A percentile compares a stretch with the other conserved stretches of the same genome.
phyloP scores from a whole-genome alignment of 2,797 vertebrate species.

The Microchirus variegatus region DNA sequence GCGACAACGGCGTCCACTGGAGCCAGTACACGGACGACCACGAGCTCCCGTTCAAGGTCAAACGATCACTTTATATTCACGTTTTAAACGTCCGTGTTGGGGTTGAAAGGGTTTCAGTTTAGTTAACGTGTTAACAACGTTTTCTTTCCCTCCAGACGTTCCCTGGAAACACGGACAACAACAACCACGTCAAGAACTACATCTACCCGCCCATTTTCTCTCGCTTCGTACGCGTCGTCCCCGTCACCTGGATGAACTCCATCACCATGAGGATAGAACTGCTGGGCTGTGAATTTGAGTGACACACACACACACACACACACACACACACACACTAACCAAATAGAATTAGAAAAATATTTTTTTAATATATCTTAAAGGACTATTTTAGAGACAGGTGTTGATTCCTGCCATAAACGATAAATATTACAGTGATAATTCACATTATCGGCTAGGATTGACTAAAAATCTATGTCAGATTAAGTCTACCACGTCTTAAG shows the following conservation, averaged over 20 bases:
- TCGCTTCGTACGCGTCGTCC: conserved; percentile 89
- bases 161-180: conserved; percentile 85
- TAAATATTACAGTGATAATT: no score
- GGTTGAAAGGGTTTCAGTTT: no score
- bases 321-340: background rate
- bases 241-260: conserved; percentile 84
- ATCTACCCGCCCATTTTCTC: conserved; percentile 93
- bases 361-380: background rate
- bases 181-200: conserved; percentile 85
- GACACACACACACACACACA: conserved; percentile 13
- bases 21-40: conserved; percentile 82
- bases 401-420: no score
- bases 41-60: conserved; percentile 83
- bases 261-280: conserved; percentile 93
- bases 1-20: conserved; percentile 85
- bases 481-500: no score
- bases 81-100: no score
- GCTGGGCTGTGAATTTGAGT: conserved; percentile 90
- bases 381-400: no score
- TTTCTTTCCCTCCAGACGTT: conserved; percentile 81
- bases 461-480: no score
- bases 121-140: background rate
- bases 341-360: background rate
- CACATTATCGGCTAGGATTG: no score
- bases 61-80: no score